Base-by-base conservation (phyloP, 2,797 vertebrate genomes). In the Naso thynnoides region DNA sequence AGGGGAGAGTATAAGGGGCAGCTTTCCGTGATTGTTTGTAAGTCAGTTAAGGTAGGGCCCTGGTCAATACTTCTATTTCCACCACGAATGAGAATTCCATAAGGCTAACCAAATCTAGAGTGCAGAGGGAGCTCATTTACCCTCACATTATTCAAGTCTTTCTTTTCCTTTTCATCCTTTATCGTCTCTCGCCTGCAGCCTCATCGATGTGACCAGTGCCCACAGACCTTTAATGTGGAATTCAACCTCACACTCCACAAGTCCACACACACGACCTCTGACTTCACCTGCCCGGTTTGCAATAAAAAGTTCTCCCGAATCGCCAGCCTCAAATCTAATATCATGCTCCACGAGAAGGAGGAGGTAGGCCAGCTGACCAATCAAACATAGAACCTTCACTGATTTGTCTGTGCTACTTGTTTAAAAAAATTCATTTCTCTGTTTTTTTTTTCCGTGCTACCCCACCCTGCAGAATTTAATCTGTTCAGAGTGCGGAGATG, bases 261-360 rank as follows among this genome's bases (percentile, higher is more conserved):
- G 81, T 97, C 98, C 42, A 99, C 97, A 21, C 98, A 99, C 88
- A 95, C 94, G 79, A 95, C 94, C 29, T 94, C 95, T 13, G 95
- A 98, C 85, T 97, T 96, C 68, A 96, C 95, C 0, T 99, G 98
- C 82, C 97, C 98, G 0, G 96, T 96, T 45, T 99, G 98, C 92
- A 92, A 96, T 80, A 99, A 98, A 89, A 97, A 90, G 79, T 99
- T 99, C 92, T 98, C 98, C 71, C 95, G 98, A 65, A 97, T 97
- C 70, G 98, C 98, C 86, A 98, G 98, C 88, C 96, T 99, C 91
- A 99, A 99, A 89, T 96, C 98, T 59, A 98, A 99, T 73, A 92
- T 98, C 87, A 98, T 98, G 98, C 94, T 99, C 13, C 98, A 99
- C 53, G 97, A 99, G 79, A 98, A 98, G 87, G 98, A 99, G 88